phyloP scores from a whole-genome alignment of 2,797 vertebrate species.

The Philypnodon macrostomus region DNA sequence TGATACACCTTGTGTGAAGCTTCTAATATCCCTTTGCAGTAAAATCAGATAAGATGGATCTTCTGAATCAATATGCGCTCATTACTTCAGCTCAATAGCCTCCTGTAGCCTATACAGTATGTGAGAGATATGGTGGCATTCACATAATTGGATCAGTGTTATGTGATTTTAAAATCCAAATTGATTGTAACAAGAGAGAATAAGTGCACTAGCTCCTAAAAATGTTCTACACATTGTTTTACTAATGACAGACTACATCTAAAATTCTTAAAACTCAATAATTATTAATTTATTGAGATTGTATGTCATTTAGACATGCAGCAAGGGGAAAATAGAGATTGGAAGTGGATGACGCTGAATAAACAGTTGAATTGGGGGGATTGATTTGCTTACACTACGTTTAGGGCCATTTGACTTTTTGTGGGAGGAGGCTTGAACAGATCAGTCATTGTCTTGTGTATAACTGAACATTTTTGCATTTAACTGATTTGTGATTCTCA shows the following conservation, averaged over 20 bases:
- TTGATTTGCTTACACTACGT: conserved; percentile 19
- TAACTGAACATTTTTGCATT: conserved; percentile 54
- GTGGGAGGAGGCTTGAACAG: conserved; percentile 26
- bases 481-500: conserved; percentile 55
- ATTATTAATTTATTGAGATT: conserved; percentile 4
- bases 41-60: conserved; percentile 66
- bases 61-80: conserved; percentile 74
- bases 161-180: conserved; percentile 29
- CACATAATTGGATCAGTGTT: conserved; percentile 39
- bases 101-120: conserved; percentile 40
- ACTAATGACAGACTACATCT: no score
- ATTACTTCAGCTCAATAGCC: conserved; percentile 67
- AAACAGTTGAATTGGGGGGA: conserved; percentile 16
- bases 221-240: no score
- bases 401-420: conserved; percentile 34
- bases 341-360: conserved; percentile 15
- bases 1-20: conserved; percentile 66
- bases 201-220: no score
- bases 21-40: conserved; percentile 68
- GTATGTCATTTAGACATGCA: background rate
- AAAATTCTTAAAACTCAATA: no score
- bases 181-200: conserved; percentile 14
- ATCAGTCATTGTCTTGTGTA: no score
- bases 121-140: conserved; percentile 21
- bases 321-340: conserved; percentile 15